These are phyloP conservation scores for Charadrius vociferus DNA, from an alignment of 2,113 vertebrate species.

Conservation along the genomic window DNA sequence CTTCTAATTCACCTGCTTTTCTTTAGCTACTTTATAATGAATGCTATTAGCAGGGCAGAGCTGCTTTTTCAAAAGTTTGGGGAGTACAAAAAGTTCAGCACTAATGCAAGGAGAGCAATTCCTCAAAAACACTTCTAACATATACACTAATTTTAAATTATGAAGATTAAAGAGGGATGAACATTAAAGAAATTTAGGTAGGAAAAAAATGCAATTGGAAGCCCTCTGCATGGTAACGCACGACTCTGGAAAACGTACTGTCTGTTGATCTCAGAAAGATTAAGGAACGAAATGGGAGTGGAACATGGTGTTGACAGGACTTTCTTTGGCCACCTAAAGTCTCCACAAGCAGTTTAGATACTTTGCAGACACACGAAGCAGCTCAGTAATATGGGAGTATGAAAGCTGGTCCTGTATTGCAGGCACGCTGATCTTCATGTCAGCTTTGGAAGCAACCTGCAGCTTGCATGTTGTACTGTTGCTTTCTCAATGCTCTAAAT, in stretches of 20 bases:
- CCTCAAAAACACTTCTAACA: background rate
- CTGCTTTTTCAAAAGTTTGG: background rate
- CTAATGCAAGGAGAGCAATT: background rate
- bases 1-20: background rate
- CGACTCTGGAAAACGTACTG: background rate
- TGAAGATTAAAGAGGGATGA: background rate
- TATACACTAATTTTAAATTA: background rate
- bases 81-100: background rate
- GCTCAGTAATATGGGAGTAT: background rate
- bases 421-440: rapidly evolving
- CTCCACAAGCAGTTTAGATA: background rate
- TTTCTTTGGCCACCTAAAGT: background rate
- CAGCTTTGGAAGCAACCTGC: background rate
- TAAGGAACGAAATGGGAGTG: background rate
- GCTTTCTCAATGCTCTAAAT: background rate
- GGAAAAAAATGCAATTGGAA: background rate
- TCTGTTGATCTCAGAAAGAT: background rate
- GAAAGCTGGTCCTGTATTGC: background rate
- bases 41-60: background rate
- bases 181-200: background rate
- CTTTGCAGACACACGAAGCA: background rate
- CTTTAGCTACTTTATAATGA: background rate
- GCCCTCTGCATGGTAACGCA: background rate
- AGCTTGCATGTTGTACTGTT: background rate
- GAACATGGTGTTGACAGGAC: background rate